Evolutionary conservation across 2,888 invertebrate genomes (phyloP), one percentile per base, ranked within the genome.

Genomic region (Orthosia gracilis): DNA sequence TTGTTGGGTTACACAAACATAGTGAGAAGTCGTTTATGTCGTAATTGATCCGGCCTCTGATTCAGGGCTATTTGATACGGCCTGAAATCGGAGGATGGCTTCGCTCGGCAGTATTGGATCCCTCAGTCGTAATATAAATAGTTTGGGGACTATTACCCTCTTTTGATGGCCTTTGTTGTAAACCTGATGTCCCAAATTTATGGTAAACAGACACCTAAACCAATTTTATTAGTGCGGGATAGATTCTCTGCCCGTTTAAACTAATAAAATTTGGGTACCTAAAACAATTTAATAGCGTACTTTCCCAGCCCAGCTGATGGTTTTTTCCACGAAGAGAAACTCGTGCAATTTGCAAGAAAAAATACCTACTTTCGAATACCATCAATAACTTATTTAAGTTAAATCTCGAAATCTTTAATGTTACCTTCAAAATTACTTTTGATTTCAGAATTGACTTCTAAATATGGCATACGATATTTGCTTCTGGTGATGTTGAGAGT

Each of bases 91-190:
- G 5, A 26, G 40, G 18, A 9, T 7, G 15, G 26, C 15, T 49
- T 11, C 21, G 13, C 15, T 58, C 57, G n/a, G 26, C 57, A 73
- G 4, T 58, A 49, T 64, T 57, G n/a, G 49, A 50, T 40, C 64
- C 40, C 55, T 59, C 55, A 73, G 50, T 65, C n/a, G 50, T 45
- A 65, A 73, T 73, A 74, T 65, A 50, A 66, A 73, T 74, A 58
- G 73, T 65, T 73, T 73, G 21, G 45, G 50, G 21, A 73, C 40
- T 57, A 73, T 65, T 57, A 73, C 57, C 45, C 21, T 66, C 45
- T 66, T 73, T 65, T 65, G 21, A 66, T 74, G 26, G 57, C 50
- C 26, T 58, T 52, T 58, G 50, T 74, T 73, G 66, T 58, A 31
- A 75, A 67, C 47, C 58, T 58, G 66, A 66, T 66, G 45, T 45